These are phyloP conservation scores for Ploceus nigricollis DNA, from an alignment of 2,113 vertebrate genomes.

Conservation along the genomic window DNA sequence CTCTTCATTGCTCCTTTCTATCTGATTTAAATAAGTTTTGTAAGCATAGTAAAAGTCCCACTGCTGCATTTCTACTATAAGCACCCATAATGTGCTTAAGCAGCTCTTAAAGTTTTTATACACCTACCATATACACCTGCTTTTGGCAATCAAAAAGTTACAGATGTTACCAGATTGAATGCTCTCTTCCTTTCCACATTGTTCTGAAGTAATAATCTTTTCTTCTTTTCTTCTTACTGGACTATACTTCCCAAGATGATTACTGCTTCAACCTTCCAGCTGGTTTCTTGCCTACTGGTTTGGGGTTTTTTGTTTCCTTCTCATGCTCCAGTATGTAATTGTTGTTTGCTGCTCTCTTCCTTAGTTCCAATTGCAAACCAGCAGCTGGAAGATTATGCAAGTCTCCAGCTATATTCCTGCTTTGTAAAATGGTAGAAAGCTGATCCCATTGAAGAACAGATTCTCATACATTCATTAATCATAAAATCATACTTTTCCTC, in stretches of 20 bases:
- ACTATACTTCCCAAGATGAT: not conserved
- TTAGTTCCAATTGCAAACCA: constrained; percentile 1
- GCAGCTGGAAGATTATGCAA: not conserved
- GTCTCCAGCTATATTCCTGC: not conserved
- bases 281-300: not conserved
- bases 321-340: not conserved
- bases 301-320: not conserved
- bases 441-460: not conserved
- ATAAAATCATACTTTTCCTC: not conserved
- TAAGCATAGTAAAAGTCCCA: not conserved
- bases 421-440: not conserved
- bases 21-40: not conserved
- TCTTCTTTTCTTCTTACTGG: not conserved
- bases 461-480: not conserved
- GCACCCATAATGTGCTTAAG: not conserved
- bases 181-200: not conserved
- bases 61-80: not conserved
- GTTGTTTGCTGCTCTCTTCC: not conserved
- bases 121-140: not conserved
- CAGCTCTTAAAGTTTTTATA: not conserved
- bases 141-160: not conserved
- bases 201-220: not conserved
- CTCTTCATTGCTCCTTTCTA: not conserved
- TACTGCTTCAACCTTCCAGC: not conserved
- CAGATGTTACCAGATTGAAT: not conserved